A percentile compares a stretch with the other conserved stretches of the same genome.
Conservation (phyloP, 1,140 invertebrate genomes). For the Gonioctena quinquepunctata region DNA sequence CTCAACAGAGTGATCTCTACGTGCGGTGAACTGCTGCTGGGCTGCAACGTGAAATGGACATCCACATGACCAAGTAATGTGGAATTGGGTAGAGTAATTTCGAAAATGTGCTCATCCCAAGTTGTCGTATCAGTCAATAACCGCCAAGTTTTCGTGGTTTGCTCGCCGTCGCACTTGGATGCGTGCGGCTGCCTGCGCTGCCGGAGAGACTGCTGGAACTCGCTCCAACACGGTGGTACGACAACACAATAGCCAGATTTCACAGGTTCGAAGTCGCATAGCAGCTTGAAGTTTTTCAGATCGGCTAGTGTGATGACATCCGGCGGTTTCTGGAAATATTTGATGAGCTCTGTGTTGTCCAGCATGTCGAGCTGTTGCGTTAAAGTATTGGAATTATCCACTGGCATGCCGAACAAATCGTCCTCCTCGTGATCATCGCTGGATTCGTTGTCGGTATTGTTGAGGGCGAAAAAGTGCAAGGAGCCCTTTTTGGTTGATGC, state of each 20-base stretch:
- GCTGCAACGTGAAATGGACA: conserved; percentile 81
- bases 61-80: conserved; percentile 79
- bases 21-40: conserved; percentile 61
- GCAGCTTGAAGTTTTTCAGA: conserved; percentile 63
- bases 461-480: conserved; percentile 80
- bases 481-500: conserved; percentile 77
- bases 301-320: conserved; percentile 47
- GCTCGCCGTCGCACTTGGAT: conserved; percentile 73
- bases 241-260: conserved; percentile 74
- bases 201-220: conserved; percentile 77
- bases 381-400: conserved; percentile 26
- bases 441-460: conserved; percentile 69
- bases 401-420: conserved; percentile 53
- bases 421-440: conserved; percentile 70
- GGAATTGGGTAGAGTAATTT: conserved; percentile 79
- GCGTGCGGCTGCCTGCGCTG: conserved; percentile 81
- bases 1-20: conserved; percentile 84
- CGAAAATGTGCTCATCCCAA: conserved; percentile 91
- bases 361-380: conserved; percentile 32
- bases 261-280: conserved; percentile 68
- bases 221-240: conserved; percentile 90
- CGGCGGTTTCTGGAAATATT: conserved; percentile 49
- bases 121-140: conserved; percentile 82
- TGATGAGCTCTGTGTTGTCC: conserved; percentile 37
- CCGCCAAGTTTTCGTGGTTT: conserved; percentile 82